Conservation (phyloP, 2,113 vertebrate species). For the Zootoca vivipara region DNA sequence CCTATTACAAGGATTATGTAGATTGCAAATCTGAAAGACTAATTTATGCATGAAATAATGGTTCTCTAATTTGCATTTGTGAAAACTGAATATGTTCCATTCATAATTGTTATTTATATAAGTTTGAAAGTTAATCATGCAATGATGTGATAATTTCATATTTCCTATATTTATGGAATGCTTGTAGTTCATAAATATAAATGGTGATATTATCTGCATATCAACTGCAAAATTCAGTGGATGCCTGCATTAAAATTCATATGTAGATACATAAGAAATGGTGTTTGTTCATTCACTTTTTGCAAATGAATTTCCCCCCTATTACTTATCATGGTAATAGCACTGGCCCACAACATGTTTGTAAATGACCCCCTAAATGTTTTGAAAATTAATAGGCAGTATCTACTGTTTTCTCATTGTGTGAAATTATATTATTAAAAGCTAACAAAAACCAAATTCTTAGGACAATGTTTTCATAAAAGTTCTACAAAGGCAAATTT, state of each 20-base stretch:
- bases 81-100: neutral
- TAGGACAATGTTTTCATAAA: neutral
- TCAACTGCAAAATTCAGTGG: constrained; percentile 7
- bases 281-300: constrained; percentile 2
- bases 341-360: neutral
- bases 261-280: neutral
- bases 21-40: neutral
- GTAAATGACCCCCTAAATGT: neutral
- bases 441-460: neutral
- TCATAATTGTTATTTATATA: constrained; percentile 11
- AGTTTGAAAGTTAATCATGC: constrained; percentile 15
- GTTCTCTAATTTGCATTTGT: neutral
- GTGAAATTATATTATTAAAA: neutral
- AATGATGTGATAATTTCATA: constrained; percentile 19
- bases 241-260: constrained; percentile 4
- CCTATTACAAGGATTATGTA: neutral
- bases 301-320: neutral
- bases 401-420: neutral
- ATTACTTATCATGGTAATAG: neutral
- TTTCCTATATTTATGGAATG: constrained; percentile 6
- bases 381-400: neutral
- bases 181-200: constrained; percentile 1
- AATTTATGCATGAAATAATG: neutral
- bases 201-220: neutral
- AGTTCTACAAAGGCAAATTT: neutral